These are phyloP conservation scores for Busseola fusca DNA, from an alignment of 2,888 invertebrate species.

Conservation along the genomic window DNA sequence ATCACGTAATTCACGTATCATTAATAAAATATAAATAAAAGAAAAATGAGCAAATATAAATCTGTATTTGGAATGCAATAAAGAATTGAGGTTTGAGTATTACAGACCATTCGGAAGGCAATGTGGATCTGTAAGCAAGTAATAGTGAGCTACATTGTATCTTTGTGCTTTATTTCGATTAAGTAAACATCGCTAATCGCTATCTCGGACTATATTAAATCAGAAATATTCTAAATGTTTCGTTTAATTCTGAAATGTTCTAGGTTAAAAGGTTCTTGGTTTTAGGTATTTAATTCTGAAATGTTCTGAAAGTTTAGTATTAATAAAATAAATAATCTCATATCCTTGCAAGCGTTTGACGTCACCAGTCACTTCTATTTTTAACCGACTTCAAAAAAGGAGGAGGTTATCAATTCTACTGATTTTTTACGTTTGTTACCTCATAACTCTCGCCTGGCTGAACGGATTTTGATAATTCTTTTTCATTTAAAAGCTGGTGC, in stretches of 20 bases:
- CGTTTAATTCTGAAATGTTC: neutral
- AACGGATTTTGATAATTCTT: no score
- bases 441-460: no score
- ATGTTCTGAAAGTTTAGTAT: neutral
- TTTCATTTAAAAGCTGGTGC: no score
- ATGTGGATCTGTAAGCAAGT: neutral
- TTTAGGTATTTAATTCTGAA: neutral
- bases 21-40: conserved; percentile 16
- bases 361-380: neutral
- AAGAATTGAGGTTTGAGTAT: no score
- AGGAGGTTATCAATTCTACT: no score
- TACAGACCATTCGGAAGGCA: neutral
- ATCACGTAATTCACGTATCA: conserved; percentile 20
- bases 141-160: neutral
- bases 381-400: no score
- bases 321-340: neutral
- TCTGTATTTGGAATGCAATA: neutral
- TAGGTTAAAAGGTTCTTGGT: neutral
- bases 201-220: neutral
- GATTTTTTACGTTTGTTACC: no score
- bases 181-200: no score
- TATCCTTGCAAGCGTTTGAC: neutral
- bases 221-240: neutral
- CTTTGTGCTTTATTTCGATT: neutral
- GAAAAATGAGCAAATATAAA: conserved; percentile 21